phyloP scores from a whole-genome alignment of 2,888 invertebrate species.

The Brenthis daphne region DNA sequence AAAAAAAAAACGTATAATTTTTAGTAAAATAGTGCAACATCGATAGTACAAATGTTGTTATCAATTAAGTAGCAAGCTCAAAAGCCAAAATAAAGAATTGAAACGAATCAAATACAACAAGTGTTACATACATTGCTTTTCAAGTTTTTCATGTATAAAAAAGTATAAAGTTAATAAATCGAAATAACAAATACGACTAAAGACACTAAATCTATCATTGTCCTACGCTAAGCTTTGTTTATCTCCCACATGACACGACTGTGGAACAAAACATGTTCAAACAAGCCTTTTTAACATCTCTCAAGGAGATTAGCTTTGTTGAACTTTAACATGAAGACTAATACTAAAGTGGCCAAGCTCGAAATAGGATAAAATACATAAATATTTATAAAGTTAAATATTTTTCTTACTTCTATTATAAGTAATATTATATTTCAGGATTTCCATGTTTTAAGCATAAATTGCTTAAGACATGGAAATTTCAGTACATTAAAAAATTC shows the following conservation, averaged over 20 bases:
- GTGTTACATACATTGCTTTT: not conserved
- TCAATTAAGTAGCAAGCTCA: too few species aligned
- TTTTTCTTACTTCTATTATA: not conserved
- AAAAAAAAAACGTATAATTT: too few species aligned
- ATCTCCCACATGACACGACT: slow-evolving; percentile 23
- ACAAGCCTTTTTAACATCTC: slow-evolving; percentile 55
- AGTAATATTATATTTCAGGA: too few species aligned
- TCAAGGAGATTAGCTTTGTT: slow-evolving; percentile 50
- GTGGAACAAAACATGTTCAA: slow-evolving; percentile 35
- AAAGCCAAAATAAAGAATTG: not conserved
- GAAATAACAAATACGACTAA: slow-evolving; percentile 21
- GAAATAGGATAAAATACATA: not conserved
- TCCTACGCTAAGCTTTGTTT: slow-evolving; percentile 26
- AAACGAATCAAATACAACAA: not conserved
- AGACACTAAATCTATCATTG: slow-evolving; percentile 26
- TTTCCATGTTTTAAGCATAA: too few species aligned
- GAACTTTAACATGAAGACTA: slow-evolving; percentile 37
- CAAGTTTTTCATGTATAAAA: not conserved
- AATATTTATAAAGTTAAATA: too few species aligned
- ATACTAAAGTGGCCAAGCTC: slow-evolving; percentile 8
- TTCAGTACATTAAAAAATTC: too few species aligned
- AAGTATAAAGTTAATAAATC: slow-evolving; percentile 4
- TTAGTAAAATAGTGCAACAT: too few species aligned
- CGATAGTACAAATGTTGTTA: too few species aligned
- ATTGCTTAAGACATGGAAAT: too few species aligned